Evolutionary conservation across 2,797 vertebrate species (phyloP).

Genomic region (Acanthis flammea): DNA sequence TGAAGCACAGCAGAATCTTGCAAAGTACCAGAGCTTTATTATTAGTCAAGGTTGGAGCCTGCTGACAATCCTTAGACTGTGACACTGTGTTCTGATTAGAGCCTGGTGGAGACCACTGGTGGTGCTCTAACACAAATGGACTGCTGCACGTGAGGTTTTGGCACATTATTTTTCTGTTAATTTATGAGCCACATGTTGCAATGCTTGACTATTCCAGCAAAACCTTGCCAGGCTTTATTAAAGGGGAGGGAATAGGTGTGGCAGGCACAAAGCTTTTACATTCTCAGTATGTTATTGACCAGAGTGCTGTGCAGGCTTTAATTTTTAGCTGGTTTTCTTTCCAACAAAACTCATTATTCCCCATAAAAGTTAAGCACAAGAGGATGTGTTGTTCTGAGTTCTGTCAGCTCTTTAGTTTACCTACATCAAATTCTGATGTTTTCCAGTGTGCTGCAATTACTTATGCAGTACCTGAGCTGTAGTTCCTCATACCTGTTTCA

Average conservation of each 20-base stretch:
- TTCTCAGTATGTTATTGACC: not conserved
- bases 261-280: not conserved
- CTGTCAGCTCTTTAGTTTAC: not conserved
- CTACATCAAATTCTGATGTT: not conserved
- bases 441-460: not conserved
- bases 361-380: not conserved
- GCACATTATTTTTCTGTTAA: not conserved
- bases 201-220: not conserved
- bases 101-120: not conserved
- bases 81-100: not conserved
- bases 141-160: not conserved
- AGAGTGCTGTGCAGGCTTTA: not conserved
- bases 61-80: not conserved
- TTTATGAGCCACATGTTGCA: not conserved
- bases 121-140: not conserved
- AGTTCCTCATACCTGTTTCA: not conserved
- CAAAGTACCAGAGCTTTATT: not conserved
- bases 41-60: not conserved
- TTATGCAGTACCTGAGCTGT: not conserved
- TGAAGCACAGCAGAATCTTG: not conserved
- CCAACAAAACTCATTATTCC: not conserved
- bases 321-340: not conserved
- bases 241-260: conserved; percentile 4
- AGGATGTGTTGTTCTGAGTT: not conserved
- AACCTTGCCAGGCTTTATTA: not conserved